Conservation (phyloP, 1,140 invertebrate genomes). For the Diuraphis noxia region DNA sequence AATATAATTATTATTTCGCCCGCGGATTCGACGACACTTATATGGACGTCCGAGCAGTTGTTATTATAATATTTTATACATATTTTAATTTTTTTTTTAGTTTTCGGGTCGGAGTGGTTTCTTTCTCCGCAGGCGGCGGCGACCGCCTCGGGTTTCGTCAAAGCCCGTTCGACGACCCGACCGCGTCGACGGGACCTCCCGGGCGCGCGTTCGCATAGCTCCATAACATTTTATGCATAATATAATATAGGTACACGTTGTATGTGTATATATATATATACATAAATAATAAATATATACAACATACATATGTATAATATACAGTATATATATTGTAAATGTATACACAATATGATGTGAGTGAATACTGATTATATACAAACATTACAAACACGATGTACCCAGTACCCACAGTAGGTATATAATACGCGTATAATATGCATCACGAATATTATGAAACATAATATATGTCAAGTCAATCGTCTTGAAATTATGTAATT, state of each 20-base stretch:
- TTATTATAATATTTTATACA: background rate
- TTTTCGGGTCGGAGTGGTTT: background rate
- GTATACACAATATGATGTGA: too few relatives aligned
- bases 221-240: background rate
- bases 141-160: background rate
- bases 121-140: background rate
- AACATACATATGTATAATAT: background rate
- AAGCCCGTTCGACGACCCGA: slow-evolving; percentile 24
- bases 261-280: too few relatives aligned
- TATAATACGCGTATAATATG: background rate
- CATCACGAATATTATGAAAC: background rate
- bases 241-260: background rate
- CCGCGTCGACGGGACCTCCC: background rate
- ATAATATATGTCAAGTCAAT: background rate
- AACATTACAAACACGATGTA: too few relatives aligned
- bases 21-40: background rate
- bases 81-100: background rate
- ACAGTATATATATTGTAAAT: too few relatives aligned
- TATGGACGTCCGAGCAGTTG: background rate
- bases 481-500: background rate
- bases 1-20: background rate
- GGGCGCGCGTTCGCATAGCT: background rate
- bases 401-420: background rate
- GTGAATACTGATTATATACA: background rate
- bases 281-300: background rate